Percentiles rank a stretch among this genome's conserved stretches.
Evolutionary conservation across 1,140 invertebrate species (phyloP).

Genomic region (Meloidogyne exigua): DNA sequence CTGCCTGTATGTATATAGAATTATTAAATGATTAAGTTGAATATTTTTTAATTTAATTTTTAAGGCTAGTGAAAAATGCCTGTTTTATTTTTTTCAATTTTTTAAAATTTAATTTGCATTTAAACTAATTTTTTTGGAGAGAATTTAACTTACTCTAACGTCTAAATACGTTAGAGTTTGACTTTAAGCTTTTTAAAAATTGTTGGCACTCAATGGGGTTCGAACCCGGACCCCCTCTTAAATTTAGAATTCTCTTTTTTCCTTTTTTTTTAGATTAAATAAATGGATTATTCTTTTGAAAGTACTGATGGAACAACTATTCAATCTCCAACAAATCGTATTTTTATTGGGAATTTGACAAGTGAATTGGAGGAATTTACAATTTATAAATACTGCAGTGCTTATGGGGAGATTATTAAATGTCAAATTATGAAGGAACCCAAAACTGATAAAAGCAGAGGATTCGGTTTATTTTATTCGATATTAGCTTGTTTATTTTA

Average conservation of each 20-base stretch:
- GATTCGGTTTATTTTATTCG: constrained; percentile 25
- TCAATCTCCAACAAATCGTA: constrained; percentile 18
- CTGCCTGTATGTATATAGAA: no score
- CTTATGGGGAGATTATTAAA: constrained; percentile 29
- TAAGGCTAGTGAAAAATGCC: no score
- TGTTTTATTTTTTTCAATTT: no score
- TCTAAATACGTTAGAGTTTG: no score
- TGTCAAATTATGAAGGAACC: constrained; percentile 36
- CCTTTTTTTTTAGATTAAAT: no score
- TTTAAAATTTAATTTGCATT: no score
- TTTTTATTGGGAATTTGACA: constrained; percentile 33
- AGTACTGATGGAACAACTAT: neutral
- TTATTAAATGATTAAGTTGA: no score
- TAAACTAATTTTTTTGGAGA: no score
- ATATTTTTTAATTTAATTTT: no score
- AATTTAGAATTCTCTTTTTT: no score
- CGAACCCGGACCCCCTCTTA: neutral
- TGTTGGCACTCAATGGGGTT: neutral
- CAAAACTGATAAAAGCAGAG: constrained; percentile 27
- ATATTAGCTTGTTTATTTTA: no score
- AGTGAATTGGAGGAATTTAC: constrained; percentile 33
- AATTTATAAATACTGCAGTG: constrained; percentile 30
- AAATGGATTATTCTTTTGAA: neutral
- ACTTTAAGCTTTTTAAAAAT: neutral
- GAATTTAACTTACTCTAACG: no score